These are phyloP conservation scores for Drosophila tsacasi DNA, from an alignment of 1,140 invertebrate species.

Conservation along the genomic window DNA sequence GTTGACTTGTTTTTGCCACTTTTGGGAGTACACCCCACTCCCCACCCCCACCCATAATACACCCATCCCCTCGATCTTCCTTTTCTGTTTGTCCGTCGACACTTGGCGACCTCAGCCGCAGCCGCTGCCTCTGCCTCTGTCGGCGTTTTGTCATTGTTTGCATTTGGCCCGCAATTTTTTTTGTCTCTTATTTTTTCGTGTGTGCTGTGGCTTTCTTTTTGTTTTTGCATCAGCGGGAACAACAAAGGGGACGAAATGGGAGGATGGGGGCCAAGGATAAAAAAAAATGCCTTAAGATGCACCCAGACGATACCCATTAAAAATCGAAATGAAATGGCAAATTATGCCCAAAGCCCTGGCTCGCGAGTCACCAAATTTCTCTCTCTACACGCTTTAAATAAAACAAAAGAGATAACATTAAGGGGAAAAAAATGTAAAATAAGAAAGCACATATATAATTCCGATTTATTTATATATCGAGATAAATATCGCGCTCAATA, in stretches of 20 bases:
- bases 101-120: constrained; percentile 65
- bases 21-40: constrained; percentile 30
- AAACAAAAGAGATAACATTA: not conserved
- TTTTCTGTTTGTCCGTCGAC: constrained; percentile 61
- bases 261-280: constrained; percentile 12
- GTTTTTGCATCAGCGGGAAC: constrained; percentile 29
- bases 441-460: too few species aligned
- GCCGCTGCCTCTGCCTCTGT: constrained; percentile 40
- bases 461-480: too few species aligned
- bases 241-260: not conserved
- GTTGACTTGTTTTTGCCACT: constrained; percentile 73
- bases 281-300: not conserved
- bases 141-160: constrained; percentile 81
- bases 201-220: constrained; percentile 32
- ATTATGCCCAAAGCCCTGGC: not conserved
- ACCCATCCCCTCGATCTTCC: not conserved
- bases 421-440: not conserved
- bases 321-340: not conserved
- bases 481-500: too few species aligned
- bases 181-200: constrained; percentile 48
- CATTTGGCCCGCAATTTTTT: constrained; percentile 72
- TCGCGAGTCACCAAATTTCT: not conserved
- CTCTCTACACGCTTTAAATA: not conserved
- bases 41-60: not conserved
- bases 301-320: constrained; percentile 12